Conservation (phyloP, 2,888 invertebrate genomes). For the Hydriomena furcata region DNA sequence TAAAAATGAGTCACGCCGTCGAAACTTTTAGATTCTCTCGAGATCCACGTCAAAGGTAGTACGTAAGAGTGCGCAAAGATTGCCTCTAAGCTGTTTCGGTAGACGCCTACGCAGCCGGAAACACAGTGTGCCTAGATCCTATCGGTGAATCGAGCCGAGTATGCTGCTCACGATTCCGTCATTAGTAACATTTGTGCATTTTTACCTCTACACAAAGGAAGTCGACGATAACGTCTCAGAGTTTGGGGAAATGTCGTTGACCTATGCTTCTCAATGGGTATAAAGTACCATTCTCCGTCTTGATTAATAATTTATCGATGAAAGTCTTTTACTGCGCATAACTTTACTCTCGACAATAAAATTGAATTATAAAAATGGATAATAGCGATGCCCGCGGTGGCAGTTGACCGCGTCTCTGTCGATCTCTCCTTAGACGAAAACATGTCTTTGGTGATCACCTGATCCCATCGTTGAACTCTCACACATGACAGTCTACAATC, state of each 20-base stretch:
- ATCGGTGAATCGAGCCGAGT: conserved; percentile 60
- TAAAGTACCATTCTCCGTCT: conserved; percentile 13
- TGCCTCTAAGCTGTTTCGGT: conserved; percentile 50
- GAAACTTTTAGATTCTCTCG: conserved; percentile 54
- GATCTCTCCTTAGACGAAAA: no score
- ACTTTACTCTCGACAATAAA: conserved; percentile 15
- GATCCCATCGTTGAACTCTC: no score
- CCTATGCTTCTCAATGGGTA: conserved; percentile 30
- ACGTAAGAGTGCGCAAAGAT: conserved; percentile 66
- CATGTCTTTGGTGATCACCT: no score
- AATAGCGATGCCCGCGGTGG: conserved; percentile 2
- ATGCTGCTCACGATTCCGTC: conserved; percentile 73
- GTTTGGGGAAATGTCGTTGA: conserved; percentile 48
- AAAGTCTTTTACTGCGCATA: conserved; percentile 14
- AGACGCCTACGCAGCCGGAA: conserved; percentile 73
- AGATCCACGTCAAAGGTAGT: conserved; percentile 48
- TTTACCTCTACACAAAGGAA: conserved; percentile 66
- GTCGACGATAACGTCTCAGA: conserved; percentile 58
- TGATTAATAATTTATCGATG: conserved; percentile 26
- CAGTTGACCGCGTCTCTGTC: conserved; percentile 5
- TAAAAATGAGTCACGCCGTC: conserved; percentile 33
- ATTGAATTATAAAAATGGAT: conserved; percentile 30
- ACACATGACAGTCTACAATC: no score
- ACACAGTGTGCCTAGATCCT: conserved; percentile 65
- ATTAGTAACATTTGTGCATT: conserved; percentile 74